Conservation (phyloP, 2,888 invertebrate species). For the Metalampra italica region DNA sequence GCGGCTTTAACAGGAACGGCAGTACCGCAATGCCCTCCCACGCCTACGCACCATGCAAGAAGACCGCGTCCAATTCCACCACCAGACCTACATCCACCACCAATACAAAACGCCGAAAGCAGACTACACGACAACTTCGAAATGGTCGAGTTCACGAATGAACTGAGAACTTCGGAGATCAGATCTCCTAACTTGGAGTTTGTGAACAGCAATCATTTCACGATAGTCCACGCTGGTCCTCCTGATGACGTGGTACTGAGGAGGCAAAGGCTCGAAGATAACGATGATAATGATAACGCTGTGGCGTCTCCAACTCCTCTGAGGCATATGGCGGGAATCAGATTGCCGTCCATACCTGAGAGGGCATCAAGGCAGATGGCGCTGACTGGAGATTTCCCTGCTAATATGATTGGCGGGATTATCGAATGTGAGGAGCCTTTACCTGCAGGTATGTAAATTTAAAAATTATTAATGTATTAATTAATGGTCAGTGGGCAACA, state of each 20-base stretch:
- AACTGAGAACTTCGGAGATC: slow-evolving; percentile 71
- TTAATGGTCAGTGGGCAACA: not conserved
- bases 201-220: slow-evolving; percentile 77
- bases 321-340: slow-evolving; percentile 84
- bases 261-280: slow-evolving; percentile 51
- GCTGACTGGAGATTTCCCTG: slow-evolving; percentile 74
- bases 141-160: slow-evolving; percentile 71
- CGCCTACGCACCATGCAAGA: slow-evolving; percentile 91
- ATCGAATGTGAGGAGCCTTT: slow-evolving; percentile 88
- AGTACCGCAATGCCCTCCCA: slow-evolving; percentile 88
- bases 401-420: slow-evolving; percentile 75
- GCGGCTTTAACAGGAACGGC: slow-evolving; percentile 76
- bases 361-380: slow-evolving; percentile 79
- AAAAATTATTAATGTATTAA: slow-evolving; percentile 3
- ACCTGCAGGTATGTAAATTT: slow-evolving; percentile 84
- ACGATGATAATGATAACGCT: slow-evolving; percentile 65
- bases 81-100: slow-evolving; percentile 75
- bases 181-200: slow-evolving; percentile 76
- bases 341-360: slow-evolving; percentile 90
- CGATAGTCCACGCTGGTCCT: slow-evolving; percentile 72
- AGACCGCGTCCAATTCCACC: slow-evolving; percentile 80
- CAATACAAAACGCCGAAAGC: slow-evolving; percentile 57
- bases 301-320: slow-evolving; percentile 80
- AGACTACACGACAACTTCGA: slow-evolving; percentile 60
- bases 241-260: slow-evolving; percentile 70